phyloP scores from a whole-genome alignment of 1,140 invertebrate species.

The Drosophila rhopaloa region DNA sequence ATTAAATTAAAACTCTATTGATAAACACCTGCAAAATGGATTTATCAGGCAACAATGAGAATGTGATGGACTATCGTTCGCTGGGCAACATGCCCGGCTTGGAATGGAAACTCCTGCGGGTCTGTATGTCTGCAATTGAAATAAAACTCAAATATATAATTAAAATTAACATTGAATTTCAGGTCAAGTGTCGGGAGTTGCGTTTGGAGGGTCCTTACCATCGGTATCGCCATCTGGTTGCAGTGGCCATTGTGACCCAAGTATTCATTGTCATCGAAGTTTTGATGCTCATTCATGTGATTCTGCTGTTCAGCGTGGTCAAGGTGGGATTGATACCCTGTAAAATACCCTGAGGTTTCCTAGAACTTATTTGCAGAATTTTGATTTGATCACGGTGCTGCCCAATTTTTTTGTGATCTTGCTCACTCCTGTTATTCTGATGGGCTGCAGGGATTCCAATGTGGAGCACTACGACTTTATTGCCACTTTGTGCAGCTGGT shows the following conservation, averaged over 20 bases:
- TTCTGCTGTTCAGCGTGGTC: neutral
- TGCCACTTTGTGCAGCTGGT: constrained; percentile 22
- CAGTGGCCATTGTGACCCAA: constrained; percentile 1
- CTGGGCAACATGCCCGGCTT: constrained; percentile 3
- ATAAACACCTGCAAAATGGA: neutral
- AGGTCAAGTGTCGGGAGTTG: constrained; percentile 13
- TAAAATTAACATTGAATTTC: neutral
- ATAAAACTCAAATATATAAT: too few relatives aligned
- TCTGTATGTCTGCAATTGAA: too few relatives aligned
- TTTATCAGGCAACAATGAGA: neutral
- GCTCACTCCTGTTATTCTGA: constrained; percentile 6
- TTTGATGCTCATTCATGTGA: constrained; percentile 10
- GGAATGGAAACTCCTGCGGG: constrained; percentile 23
- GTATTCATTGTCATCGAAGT: constrained; percentile 35
- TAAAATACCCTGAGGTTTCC: neutral
- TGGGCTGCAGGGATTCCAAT: neutral
- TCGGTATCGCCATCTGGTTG: neutral
- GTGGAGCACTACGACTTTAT: neutral
- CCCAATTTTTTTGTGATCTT: neutral
- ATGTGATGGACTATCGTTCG: constrained; percentile 1
- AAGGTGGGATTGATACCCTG: constrained; percentile 5
- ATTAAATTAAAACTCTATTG: neutral
- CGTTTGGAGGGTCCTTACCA: constrained; percentile 11
- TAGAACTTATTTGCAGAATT: neutral
- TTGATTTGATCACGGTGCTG: neutral